These are phyloP conservation scores for Vidua macroura DNA, from an alignment of 2,113 vertebrate species.

Conservation along the genomic window DNA sequence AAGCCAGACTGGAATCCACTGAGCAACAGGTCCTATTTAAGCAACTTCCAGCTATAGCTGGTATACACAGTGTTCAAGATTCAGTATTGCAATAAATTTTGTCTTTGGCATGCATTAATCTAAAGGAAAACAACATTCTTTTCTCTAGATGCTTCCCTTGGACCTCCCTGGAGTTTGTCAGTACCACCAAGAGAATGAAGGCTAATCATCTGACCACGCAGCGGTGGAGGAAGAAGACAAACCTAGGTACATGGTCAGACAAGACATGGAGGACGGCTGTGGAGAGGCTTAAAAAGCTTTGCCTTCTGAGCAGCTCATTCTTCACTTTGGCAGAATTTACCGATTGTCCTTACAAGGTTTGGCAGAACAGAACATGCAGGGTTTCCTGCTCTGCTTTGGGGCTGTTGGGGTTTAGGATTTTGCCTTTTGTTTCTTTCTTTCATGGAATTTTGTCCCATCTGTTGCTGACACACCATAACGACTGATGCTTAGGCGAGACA, in stretches of 20 bases:
- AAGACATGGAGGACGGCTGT: not conserved
- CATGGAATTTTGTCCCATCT: not conserved
- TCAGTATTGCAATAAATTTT: not conserved
- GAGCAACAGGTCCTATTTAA: not conserved
- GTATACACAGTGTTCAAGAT: not conserved
- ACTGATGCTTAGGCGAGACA: not conserved
- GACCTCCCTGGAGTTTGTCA: not conserved
- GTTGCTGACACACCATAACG: not conserved
- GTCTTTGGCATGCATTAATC: not conserved
- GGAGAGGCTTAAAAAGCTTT: not conserved
- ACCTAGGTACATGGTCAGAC: not conserved
- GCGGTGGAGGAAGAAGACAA: not conserved
- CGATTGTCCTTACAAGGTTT: accelerated
- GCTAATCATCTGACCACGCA: not conserved
- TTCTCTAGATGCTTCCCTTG: not conserved
- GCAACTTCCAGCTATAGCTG: not conserved
- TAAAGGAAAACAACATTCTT: not conserved
- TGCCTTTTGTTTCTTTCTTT: not conserved
- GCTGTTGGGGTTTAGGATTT: not conserved
- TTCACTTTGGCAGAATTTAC: not conserved
- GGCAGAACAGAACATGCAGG: not conserved
- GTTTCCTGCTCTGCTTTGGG: not conserved
- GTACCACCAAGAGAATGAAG: not conserved
- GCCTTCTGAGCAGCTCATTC: not conserved
- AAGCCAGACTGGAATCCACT: not conserved